Base-by-base conservation (phyloP, 2,888 invertebrate genomes). In the Carterocephalus palaemon region DNA sequence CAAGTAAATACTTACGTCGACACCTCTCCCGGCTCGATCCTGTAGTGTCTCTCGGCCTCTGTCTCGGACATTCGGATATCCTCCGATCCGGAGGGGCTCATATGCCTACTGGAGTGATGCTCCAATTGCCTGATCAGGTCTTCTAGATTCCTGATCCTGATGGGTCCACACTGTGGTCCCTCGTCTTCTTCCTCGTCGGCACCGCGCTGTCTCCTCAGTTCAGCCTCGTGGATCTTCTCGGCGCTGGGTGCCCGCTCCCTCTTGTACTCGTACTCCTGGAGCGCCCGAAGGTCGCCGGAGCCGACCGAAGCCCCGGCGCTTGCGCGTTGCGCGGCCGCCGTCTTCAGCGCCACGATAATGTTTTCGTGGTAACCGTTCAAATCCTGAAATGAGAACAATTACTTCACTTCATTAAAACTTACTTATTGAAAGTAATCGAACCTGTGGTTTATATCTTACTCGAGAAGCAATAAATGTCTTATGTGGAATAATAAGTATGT, bases 311-410 rank as follows among this genome's bases (percentile, higher is more conserved):
- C 70, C 2, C 77, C 78, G 0, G 71, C 76, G 46, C 71, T 78
- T 87, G 76, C 88, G 8, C 93, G 89, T 66, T 93, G 93, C 0
- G 85, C 88, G 13, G 95, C 95, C 6, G 96, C 96, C 56, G 91
- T 93, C 57, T 95, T 91, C 60, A 97, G 79, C n/a, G 95, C 96
- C 74, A 95, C 95, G 57, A 97, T 89, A 62, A 97, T 94, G 69
- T 95, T 95, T 67, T 96, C 96, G 77, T 96, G 96, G 81, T 97
- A 97, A 26, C 96, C 96, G 71, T 96, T 95, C 28, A 96, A 88
- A 49, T 93, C 94, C 88, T 94, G 94, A n/a, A 95, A 88, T 22
- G 1, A n/a, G 16, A 12, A 17, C 17, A 17, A n/a, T n/a, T n/a
- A n/a, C n/a, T n/a, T n/a, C 10, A 10, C 7, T 13, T 3, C 15